These are phyloP conservation scores for Gambusia affinis DNA, from an alignment of 2,113 vertebrate species.

Conservation along the genomic window DNA sequence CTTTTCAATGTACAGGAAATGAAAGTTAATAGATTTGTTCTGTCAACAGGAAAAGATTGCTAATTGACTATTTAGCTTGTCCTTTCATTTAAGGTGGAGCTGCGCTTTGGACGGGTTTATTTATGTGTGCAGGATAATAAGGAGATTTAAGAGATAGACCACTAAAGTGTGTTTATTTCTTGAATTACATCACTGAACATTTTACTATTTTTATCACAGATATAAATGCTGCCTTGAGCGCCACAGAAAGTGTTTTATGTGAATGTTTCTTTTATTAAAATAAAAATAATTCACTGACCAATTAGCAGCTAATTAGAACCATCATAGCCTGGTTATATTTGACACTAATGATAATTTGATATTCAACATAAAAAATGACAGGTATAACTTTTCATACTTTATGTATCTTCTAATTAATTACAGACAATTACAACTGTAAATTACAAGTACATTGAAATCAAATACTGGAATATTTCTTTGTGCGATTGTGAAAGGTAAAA, in stretches of 20 bases:
- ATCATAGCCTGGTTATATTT: background rate
- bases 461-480: slow-evolving; percentile 8
- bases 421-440: background rate
- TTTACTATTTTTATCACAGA: background rate
- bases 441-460: background rate
- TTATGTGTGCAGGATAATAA: background rate
- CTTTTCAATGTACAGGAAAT: slow-evolving; percentile 67
- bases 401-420: slow-evolving; percentile 8
- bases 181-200: background rate
- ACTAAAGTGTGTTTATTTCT: background rate
- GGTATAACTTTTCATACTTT: background rate
- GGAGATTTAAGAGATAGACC: background rate
- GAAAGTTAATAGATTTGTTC: slow-evolving; percentile 69
- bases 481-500: background rate
- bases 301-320: background rate
- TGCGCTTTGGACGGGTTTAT: slow-evolving; percentile 3
- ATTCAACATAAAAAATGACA: slow-evolving; percentile 1
- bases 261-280: background rate
- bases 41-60: slow-evolving; percentile 65
- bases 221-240: background rate
- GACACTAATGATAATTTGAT: slow-evolving; percentile 2
- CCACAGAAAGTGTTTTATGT: background rate
- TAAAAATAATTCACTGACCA: background rate
- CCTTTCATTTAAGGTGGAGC: slow-evolving; percentile 47
- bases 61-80: slow-evolving; percentile 56